phyloP scores from a whole-genome alignment of 2,888 invertebrate species.

The Camptogramma bilineatum region DNA sequence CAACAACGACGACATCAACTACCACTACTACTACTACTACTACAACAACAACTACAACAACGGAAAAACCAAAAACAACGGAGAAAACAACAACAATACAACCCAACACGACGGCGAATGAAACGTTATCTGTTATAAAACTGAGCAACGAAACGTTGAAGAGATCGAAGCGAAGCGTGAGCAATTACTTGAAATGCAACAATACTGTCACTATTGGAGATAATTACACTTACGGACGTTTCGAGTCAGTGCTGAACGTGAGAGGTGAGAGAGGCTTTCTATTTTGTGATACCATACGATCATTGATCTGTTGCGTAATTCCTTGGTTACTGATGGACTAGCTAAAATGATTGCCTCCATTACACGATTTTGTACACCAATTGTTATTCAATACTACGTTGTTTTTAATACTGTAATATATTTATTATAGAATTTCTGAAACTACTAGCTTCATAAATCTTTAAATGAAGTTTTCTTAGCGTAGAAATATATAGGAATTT shows the following conservation, averaged over 20 bases:
- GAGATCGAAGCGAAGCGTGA: conserved; percentile 47
- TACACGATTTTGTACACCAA: too few species aligned
- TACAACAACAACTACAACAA: conserved; percentile 57
- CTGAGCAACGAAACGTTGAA: conserved; percentile 33
- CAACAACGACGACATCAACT: conserved; percentile 74
- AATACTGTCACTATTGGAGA: conserved; percentile 87
- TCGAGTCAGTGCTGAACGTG: conserved; percentile 86
- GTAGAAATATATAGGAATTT: too few species aligned
- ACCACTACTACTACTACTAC: conserved; percentile 74
- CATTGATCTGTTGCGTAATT: not conserved
- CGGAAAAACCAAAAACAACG: conserved; percentile 48
- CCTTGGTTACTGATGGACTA: not conserved
- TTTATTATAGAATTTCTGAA: too few species aligned
- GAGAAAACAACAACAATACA: conserved; percentile 43
- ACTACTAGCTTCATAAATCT: too few species aligned
- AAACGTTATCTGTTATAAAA: conserved; percentile 7
- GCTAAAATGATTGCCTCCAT: too few species aligned
- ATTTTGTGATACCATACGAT: not conserved
- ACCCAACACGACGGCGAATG: conserved; percentile 19
- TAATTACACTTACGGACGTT: conserved; percentile 90
- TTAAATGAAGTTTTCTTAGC: too few species aligned
- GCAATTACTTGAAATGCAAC: conserved; percentile 63
- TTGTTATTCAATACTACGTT: too few species aligned
- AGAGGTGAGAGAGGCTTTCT: conserved; percentile 87
- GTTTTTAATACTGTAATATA: too few species aligned